Conservation (phyloP, 2,113 vertebrate genomes). For the Atrichornis clamosus region DNA sequence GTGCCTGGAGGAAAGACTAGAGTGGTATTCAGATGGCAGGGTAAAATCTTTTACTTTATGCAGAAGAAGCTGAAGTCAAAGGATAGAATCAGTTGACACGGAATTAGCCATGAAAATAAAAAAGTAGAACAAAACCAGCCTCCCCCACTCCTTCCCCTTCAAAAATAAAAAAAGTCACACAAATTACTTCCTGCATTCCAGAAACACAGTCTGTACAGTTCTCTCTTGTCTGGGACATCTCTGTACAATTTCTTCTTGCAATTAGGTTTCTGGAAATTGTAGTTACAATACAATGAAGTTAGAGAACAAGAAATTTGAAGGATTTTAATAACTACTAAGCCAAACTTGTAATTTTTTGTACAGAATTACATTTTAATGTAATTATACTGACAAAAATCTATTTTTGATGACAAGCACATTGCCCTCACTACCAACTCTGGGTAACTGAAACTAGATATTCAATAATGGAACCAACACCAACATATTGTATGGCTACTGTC, state of each 20-base stretch:
- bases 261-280: not conserved
- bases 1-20: not conserved
- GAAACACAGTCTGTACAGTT: not conserved
- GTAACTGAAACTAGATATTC: not conserved
- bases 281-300: not conserved
- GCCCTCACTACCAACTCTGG: not conserved
- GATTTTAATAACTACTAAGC: not conserved
- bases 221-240: not conserved
- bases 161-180: not conserved
- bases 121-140: not conserved
- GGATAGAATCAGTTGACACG: not conserved
- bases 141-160: rapidly evolving
- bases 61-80: not conserved
- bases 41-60: not conserved
- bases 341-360: not conserved
- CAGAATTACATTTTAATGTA: too few species aligned
- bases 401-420: not conserved
- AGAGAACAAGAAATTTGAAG: not conserved
- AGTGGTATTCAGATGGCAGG: not conserved
- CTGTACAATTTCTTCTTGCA: not conserved
- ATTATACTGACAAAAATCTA: not conserved
- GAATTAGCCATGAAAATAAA: not conserved
- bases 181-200: not conserved
- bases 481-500: not conserved
- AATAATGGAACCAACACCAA: not conserved